Conservation (phyloP, 2,797 vertebrate genomes). For the Pipistrellus pygmaeus region DNA sequence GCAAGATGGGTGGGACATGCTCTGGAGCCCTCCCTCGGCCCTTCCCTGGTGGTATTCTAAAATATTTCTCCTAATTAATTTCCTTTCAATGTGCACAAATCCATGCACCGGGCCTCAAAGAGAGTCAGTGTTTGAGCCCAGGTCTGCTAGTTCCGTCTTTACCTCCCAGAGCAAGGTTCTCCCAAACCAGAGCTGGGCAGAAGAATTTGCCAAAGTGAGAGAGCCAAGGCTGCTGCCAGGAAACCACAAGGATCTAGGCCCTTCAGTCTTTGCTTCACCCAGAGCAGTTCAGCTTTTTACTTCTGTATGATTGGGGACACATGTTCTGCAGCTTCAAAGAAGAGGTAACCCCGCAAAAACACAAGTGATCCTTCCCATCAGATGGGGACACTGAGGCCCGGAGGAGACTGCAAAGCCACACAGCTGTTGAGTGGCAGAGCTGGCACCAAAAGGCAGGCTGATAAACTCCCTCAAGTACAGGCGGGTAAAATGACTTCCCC, state of each 20-base stretch:
- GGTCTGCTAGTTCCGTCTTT: background rate
- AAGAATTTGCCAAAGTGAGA: background rate
- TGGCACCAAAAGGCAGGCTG: background rate
- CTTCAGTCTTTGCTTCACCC: background rate
- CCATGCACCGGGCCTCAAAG: background rate
- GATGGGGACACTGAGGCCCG: background rate
- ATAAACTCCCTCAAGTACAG: background rate
- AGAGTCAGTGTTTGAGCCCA: background rate
- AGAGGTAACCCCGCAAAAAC: background rate
- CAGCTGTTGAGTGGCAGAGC: background rate
- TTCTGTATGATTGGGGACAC: background rate
- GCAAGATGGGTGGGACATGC: too few relatives aligned
- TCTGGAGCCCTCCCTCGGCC: too few relatives aligned
- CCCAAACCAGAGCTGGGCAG: background rate
- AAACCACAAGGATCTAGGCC: background rate
- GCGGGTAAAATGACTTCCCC: background rate
- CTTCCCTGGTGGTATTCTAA: too few relatives aligned
- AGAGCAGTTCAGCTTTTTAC: background rate
- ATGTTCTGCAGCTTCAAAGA: background rate
- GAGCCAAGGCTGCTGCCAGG: too few relatives aligned
- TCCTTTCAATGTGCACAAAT: too few relatives aligned
- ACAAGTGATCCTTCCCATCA: background rate
- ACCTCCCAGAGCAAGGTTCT: background rate
- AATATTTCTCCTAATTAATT: too few relatives aligned
- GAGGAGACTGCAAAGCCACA: background rate